Base-by-base conservation (phyloP, 2,888 invertebrate genomes). In the Augochlorella aurata region DNA sequence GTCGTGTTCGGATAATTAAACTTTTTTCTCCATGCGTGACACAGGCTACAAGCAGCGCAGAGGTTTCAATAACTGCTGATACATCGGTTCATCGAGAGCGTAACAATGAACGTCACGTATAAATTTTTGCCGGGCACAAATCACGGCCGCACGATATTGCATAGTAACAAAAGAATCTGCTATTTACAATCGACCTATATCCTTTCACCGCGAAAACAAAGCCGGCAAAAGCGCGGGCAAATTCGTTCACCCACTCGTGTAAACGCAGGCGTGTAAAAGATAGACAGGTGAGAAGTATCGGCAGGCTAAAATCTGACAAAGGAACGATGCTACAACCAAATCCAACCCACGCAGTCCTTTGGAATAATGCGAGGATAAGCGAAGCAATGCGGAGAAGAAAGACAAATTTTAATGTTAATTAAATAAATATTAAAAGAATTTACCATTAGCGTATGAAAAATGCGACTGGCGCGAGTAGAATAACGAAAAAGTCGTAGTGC, bases 181-280 rank as follows among this genome's bases (percentile, higher is more conserved):
- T 45, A 21, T 70, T 70, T 54, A 54, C 54, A 54, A 70, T 70
- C 70, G 54, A 70, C 52, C 70, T 44, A 54, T 70, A 54, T 70
- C 63, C 63, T 44, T 65, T 65, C 63, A 65, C 12, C 63, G n/a
- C 10, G 44, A 10, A n/a, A 65, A 65, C 63, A 65, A 44, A 44
- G 63, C 38, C 44, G 38, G 5, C 63, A 12, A 14, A 65, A 65
- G 1, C 12, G n/a, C 10, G 18, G 18, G n/a, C 63, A 63, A 63
- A 63, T 44, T 63, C 38, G 63, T 38, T 38, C 63, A 3, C 18
- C 63, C 18, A 10, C 18, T 38, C 38, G 63, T 2, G 18, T 38
- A 54, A n/a, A 29, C 12, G 21, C 24, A 12, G 8, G 63, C 38
- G 63, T 0, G 63, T 4, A 65, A 3, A 65, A 21, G 24, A 9